phyloP scores from a whole-genome alignment of 2,888 invertebrate genomes.

The Caenorhabditis afra region DNA sequence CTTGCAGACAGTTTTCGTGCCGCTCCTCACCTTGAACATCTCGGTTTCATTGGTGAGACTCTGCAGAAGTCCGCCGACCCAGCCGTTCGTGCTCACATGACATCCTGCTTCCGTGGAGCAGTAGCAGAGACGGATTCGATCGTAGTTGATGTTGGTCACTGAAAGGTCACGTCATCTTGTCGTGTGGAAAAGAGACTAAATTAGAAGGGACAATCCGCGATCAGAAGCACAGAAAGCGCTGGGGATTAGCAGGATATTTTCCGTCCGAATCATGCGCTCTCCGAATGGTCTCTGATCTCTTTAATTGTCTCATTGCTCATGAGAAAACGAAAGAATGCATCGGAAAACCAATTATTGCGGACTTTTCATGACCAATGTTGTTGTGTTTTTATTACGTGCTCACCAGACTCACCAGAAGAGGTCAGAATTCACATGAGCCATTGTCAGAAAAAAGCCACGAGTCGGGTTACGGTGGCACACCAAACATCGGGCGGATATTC shows the following conservation, averaged over 20 bases:
- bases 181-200: too few relatives aligned
- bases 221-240: background rate
- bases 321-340: too few relatives aligned
- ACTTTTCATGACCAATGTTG: too few relatives aligned
- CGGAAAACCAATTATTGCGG: too few relatives aligned
- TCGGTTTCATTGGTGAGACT: background rate
- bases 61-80: background rate
- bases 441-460: too few relatives aligned
- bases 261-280: too few relatives aligned
- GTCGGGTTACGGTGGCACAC: background rate
- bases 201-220: too few relatives aligned
- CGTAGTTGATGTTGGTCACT: conserved; percentile 17
- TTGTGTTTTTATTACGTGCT: background rate
- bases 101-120: conserved; percentile 38
- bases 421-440: background rate
- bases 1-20: background rate
- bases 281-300: too few relatives aligned
- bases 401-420: conserved; percentile 18
- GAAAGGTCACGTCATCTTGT: conserved; percentile 25
- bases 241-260: too few relatives aligned
- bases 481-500: too few relatives aligned
- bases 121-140: conserved; percentile 4
- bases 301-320: too few relatives aligned
- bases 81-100: conserved; percentile 20
- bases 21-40: conserved; percentile 14